Conservation (phyloP, 2,113 vertebrate genomes). For the Malaclemys terrapin region DNA sequence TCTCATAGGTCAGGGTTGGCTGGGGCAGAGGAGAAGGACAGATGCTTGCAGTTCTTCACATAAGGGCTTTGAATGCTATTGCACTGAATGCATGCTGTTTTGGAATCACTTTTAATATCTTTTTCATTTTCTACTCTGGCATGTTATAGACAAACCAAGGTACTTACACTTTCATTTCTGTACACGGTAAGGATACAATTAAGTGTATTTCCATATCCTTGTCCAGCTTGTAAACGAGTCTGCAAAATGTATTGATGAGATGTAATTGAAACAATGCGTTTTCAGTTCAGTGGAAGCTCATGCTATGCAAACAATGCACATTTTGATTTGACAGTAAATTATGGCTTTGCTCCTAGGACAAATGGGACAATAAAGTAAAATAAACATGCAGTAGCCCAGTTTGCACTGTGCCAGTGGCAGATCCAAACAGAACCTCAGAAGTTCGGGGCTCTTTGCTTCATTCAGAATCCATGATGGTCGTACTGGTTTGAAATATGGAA, state of each 20-base stretch:
- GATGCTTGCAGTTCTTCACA: background rate
- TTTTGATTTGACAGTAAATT: slow-evolving; percentile 50
- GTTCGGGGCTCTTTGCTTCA: background rate
- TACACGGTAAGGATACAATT: slow-evolving; percentile 90
- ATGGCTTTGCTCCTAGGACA: slow-evolving; percentile 6
- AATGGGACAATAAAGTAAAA: slow-evolving; percentile 41
- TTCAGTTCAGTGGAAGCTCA: background rate
- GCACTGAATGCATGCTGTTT: background rate
- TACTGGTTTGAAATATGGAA: background rate
- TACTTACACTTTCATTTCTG: slow-evolving; percentile 92
- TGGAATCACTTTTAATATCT: background rate
- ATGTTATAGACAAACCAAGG: background rate
- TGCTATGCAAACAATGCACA: background rate
- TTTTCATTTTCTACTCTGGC: background rate
- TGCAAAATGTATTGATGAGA: slow-evolving; percentile 72
- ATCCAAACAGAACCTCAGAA: background rate
- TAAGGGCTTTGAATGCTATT: too few relatives aligned
- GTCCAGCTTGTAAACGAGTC: slow-evolving; percentile 94
- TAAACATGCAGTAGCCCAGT: background rate
- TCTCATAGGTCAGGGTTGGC: background rate
- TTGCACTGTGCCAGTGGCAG: slow-evolving; percentile 28
- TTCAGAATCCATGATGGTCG: slow-evolving; percentile 37
- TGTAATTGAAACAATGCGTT: background rate
- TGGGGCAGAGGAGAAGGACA: background rate
- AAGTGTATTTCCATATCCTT: slow-evolving; percentile 86